Percentiles rank a stretch among this genome's conserved stretches.
Evolutionary conservation across 2,888 invertebrate species (phyloP).

Genomic region (Hirtodrosophila confusa): DNA sequence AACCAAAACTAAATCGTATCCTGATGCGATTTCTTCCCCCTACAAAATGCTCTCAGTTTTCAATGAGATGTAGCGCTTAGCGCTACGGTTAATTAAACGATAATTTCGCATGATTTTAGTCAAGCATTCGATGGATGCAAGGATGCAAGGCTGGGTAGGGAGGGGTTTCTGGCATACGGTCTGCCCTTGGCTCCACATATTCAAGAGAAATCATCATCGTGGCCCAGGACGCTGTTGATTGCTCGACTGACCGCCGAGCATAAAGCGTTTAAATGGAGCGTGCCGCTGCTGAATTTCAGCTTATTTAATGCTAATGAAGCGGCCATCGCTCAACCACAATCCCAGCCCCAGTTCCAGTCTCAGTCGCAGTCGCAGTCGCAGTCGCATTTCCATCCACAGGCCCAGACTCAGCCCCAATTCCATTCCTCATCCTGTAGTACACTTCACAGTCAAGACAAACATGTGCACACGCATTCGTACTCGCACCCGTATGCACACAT

Average conservation of each 20-base stretch:
- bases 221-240: slow-evolving; percentile 35
- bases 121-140: slow-evolving; percentile 11
- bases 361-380: slow-evolving; percentile 13
- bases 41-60: slow-evolving; percentile 23
- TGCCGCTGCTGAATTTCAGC: slow-evolving; percentile 82
- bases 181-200: slow-evolving; percentile 28
- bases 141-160: no score
- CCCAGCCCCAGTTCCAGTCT: slow-evolving; percentile 8
- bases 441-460: slow-evolving; percentile 60
- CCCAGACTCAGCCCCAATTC: slow-evolving; percentile 1
- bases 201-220: slow-evolving; percentile 45
- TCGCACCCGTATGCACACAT: slow-evolving; percentile 40
- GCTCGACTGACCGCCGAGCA: slow-evolving; percentile 58
- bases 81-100: slow-evolving; percentile 82
- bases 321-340: slow-evolving; percentile 47
- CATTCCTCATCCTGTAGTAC: slow-evolving; percentile 18
- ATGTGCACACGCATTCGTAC: slow-evolving; percentile 30
- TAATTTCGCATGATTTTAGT: slow-evolving; percentile 78
- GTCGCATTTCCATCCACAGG: background rate
- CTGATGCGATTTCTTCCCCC: slow-evolving; percentile 7
- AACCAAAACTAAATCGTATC: slow-evolving; percentile 27
- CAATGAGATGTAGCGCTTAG: slow-evolving; percentile 53
- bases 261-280: slow-evolving; percentile 74
- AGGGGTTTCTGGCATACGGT: background rate
- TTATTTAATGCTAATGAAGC: slow-evolving; percentile 84